Evolutionary conservation across 37 sponge, comb jelly and placozoan genomes (phyloP).

Genomic region (Beroe forskalii): DNA sequence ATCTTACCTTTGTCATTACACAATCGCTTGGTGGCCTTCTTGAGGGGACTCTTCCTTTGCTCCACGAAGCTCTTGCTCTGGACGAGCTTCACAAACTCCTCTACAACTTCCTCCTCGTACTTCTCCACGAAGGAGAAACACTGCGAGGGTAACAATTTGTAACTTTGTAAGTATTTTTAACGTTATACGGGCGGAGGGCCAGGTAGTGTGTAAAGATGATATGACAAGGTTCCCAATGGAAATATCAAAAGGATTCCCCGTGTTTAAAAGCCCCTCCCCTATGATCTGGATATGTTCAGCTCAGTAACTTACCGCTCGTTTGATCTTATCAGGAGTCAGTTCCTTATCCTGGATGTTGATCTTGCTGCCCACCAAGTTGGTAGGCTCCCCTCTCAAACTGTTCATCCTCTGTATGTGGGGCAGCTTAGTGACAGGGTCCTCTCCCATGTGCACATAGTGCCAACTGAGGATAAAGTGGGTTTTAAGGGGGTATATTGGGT

Average conservation of each 20-base stretch:
- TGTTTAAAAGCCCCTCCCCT: too few relatives aligned
- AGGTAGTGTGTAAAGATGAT: too few relatives aligned
- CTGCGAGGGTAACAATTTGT: background rate
- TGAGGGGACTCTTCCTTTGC: slow-evolving; percentile 50
- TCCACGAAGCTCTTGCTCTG: slow-evolving; percentile 62
- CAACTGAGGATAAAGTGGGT: slow-evolving; percentile 22
- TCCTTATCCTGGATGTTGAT: slow-evolving; percentile 59
- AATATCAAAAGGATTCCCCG: too few relatives aligned
- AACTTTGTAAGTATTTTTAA: background rate
- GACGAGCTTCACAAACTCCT: slow-evolving; percentile 49
- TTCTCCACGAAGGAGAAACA: slow-evolving; percentile 62
- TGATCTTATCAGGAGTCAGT: slow-evolving; percentile 50
- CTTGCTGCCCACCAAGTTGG: slow-evolving; percentile 13
- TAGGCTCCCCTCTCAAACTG: slow-evolving; percentile 40
- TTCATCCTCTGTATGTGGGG: slow-evolving; percentile 49
- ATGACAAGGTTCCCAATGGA: too few relatives aligned
- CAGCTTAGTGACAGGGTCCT: slow-evolving; percentile 36
- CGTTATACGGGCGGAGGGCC: background rate
- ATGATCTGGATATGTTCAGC: too few relatives aligned
- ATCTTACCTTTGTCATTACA: slow-evolving; percentile 57
- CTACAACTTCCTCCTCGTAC: slow-evolving; percentile 51
- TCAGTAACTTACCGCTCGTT: slow-evolving; percentile 33
- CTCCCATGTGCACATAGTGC: slow-evolving; percentile 58
- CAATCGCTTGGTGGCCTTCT: slow-evolving; percentile 27
- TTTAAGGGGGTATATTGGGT: too few relatives aligned